A percentile compares a stretch with the other conserved stretches of the same genome.
Conservation (phyloP, 53 echinoderm and acorn worm species). For the Pentamera pediparva region DNA sequence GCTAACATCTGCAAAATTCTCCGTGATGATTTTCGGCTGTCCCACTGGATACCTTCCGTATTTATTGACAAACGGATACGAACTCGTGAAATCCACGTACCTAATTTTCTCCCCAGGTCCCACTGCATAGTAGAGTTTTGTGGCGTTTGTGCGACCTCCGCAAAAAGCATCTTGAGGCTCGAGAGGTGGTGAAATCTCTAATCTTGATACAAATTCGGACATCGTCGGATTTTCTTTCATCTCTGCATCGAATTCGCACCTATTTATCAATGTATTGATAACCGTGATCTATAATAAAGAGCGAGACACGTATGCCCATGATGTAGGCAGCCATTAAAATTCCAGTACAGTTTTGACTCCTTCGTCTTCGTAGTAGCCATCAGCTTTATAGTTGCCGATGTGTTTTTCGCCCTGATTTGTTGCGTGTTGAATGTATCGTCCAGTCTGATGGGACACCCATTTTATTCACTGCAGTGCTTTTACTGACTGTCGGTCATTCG, state of each 20-base stretch:
- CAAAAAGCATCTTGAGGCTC: slow-evolving; percentile 37
- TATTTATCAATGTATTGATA: too few species aligned
- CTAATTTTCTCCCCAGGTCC: slow-evolving; percentile 28
- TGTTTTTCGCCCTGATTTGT: slow-evolving; percentile 25
- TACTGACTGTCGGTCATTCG: too few species aligned
- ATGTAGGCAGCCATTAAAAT: too few species aligned
- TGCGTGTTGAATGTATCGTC: slow-evolving; percentile 36
- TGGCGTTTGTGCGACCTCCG: slow-evolving; percentile 45
- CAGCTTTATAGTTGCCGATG: slow-evolving; percentile 35
- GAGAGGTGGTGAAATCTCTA: neutral
- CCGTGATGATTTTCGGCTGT: slow-evolving; percentile 9
- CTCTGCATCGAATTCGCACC: too few species aligned
- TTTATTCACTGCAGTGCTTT: slow-evolving; percentile 42
- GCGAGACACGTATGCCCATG: neutral
- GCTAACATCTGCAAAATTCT: neutral
- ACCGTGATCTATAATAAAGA: neutral
- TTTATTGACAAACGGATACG: slow-evolving; percentile 37
- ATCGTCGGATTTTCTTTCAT: neutral
- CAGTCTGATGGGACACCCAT: neutral
- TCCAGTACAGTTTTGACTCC: slow-evolving; percentile 34
- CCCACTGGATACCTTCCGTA: neutral
- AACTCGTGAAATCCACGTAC: slow-evolving; percentile 52
- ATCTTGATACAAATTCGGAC: too few species aligned
- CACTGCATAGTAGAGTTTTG: neutral
- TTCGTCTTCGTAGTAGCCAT: slow-evolving; percentile 41